Conservation (phyloP, 2,113 vertebrate genomes). For the Labeo catla region DNA sequence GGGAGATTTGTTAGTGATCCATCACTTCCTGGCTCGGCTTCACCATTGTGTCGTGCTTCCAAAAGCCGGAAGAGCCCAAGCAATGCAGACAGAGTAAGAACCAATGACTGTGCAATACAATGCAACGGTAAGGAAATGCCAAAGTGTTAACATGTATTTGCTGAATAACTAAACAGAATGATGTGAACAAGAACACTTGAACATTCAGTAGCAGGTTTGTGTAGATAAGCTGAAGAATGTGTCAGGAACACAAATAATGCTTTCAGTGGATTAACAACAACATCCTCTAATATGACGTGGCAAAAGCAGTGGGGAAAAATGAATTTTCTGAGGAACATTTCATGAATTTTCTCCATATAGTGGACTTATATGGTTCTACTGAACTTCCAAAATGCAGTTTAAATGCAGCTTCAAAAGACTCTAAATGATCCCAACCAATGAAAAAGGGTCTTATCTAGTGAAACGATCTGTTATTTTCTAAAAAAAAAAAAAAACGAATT, state of each 20-base stretch:
- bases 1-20: slow-evolving; percentile 50
- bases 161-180: neutral
- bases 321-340: no score
- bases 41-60: slow-evolving; percentile 64
- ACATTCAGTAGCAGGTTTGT: neutral
- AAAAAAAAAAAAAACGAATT: no score
- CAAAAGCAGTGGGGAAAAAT: neutral
- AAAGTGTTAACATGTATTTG: neutral
- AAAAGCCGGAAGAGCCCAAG: slow-evolving; percentile 64
- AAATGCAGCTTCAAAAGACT: no score
- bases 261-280: slow-evolving; percentile 10
- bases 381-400: no score
- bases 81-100: slow-evolving; percentile 44
- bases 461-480: no score
- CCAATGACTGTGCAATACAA: slow-evolving; percentile 55
- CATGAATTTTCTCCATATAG: no score
- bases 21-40: slow-evolving; percentile 42
- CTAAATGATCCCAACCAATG: no score
- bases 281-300: slow-evolving; percentile 4
- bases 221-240: neutral
- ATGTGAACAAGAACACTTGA: neutral
- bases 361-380: no score
- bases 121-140: slow-evolving; percentile 49
- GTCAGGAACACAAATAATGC: neutral
- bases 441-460: no score